Percentiles rank a stretch among this genome's conserved stretches.
phyloP scores from a whole-genome alignment of 2,797 vertebrate genomes.

The Cossypha polioptera region DNA sequence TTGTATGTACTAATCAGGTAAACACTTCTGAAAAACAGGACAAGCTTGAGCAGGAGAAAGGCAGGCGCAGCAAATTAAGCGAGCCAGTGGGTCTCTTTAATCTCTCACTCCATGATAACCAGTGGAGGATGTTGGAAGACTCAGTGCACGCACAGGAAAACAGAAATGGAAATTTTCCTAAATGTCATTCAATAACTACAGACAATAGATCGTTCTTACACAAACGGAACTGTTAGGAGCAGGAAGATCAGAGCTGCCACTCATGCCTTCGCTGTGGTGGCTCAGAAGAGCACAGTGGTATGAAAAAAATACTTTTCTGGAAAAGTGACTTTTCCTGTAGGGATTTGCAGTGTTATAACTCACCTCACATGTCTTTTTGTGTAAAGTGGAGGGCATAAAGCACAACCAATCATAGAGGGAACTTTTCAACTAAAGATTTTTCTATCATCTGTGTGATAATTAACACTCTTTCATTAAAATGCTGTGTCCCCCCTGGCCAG shows the following conservation, averaged over 20 bases:
- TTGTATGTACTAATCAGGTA: constrained; percentile 37
- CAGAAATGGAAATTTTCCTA: constrained; percentile 23
- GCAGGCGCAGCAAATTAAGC: background rate
- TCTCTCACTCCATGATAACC: background rate
- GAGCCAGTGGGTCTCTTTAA: background rate
- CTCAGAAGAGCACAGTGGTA: background rate
- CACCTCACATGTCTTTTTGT: background rate
- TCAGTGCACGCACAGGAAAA: background rate
- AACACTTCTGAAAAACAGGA: constrained; percentile 11
- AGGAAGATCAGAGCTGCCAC: constrained; percentile 38
- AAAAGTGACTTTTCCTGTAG: constrained; percentile 28
- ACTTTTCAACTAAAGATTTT: background rate
- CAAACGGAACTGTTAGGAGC: background rate
- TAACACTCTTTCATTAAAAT: constrained; percentile 58
- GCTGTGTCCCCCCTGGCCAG: background rate
- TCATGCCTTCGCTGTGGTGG: background rate
- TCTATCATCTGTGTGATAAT: constrained; percentile 33
- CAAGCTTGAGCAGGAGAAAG: constrained; percentile 38
- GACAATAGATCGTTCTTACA: background rate
- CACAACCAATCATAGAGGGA: background rate
- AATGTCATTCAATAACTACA: constrained; percentile 43
- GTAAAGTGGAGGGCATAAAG: background rate
- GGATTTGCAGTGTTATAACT: constrained; percentile 22
- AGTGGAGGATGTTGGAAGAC: constrained; percentile 10
- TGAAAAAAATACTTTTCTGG: background rate